Percentiles rank a stretch among this genome's conserved stretches.
phyloP scores from a whole-genome alignment of 1,140 invertebrate species.

The Anastrepha ludens region DNA sequence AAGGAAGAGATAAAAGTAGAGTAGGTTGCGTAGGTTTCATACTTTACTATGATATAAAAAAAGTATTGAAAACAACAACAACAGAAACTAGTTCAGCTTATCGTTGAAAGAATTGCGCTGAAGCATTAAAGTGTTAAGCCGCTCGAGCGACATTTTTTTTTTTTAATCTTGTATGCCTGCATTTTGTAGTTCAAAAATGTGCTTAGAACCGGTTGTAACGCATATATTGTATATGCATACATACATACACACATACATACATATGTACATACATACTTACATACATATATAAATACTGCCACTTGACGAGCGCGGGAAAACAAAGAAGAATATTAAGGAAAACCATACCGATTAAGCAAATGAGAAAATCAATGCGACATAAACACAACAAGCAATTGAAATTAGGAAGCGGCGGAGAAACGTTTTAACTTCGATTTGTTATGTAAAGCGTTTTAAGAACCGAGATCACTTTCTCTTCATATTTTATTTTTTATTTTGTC shows the following conservation, averaged over 20 bases:
- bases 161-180: not conserved
- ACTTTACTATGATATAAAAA: not conserved
- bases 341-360: not conserved
- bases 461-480: no score
- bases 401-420: no score
- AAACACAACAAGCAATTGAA: no score
- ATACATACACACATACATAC: not conserved
- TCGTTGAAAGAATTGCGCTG: not conserved
- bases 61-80: not conserved
- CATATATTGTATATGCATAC: no score
- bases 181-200: not conserved
- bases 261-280: not conserved
- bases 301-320: not conserved
- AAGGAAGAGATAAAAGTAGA: not conserved
- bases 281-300: not conserved
- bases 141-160: not conserved
- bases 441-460: no score
- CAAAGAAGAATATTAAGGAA: not conserved
- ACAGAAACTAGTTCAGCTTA: not conserved
- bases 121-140: not conserved
- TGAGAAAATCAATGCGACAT: not conserved
- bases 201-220: not conserved
- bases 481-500: no score
- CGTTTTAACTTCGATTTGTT: no score
- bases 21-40: not conserved